Percentiles rank a stretch among this genome's conserved stretches.
Evolutionary conservation across 2,113 vertebrate genomes (phyloP).

Genomic region (Thalassoma bifasciatum): DNA sequence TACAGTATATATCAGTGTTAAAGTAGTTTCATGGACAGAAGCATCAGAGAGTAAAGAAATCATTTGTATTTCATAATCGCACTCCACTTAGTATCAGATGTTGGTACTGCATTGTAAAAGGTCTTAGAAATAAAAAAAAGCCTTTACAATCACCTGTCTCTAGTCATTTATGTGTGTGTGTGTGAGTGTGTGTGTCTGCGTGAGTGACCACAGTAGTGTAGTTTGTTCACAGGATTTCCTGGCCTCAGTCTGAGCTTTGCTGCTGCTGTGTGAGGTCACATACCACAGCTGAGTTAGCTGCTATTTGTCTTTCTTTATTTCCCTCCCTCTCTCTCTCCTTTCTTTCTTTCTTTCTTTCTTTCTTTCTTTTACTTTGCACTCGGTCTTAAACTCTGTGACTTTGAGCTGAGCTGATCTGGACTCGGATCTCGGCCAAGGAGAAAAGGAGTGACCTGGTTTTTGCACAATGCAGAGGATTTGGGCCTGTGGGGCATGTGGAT

Average conservation of each 20-base stretch:
- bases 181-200: slow-evolving; percentile 7
- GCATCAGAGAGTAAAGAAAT: slow-evolving; percentile 61
- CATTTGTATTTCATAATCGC: slow-evolving; percentile 61
- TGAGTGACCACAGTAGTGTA: not conserved
- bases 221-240: not conserved
- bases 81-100: slow-evolving; percentile 58
- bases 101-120: slow-evolving; percentile 54
- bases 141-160: slow-evolving; percentile 20
- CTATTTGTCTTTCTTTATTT: slow-evolving; percentile 44
- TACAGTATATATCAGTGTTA: slow-evolving; percentile 50
- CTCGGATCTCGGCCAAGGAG: slow-evolving; percentile 31
- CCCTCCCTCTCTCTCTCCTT: slow-evolving; percentile 39
- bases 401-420: slow-evolving; percentile 52
- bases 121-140: slow-evolving; percentile 74
- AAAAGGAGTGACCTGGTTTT: slow-evolving; percentile 47
- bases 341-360: slow-evolving; percentile 38
- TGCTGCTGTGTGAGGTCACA: slow-evolving; percentile 64
- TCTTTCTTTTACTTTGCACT: slow-evolving; percentile 31
- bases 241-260: slow-evolving; percentile 12
- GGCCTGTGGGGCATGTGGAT: too few species aligned
- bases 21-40: slow-evolving; percentile 43
- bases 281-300: slow-evolving; percentile 63
- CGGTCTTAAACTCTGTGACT: slow-evolving; percentile 40
- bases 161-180: slow-evolving; percentile 1
- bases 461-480: not conserved